Conservation (phyloP, 2,113 vertebrate genomes). For the Corythornis madagascariensis region DNA sequence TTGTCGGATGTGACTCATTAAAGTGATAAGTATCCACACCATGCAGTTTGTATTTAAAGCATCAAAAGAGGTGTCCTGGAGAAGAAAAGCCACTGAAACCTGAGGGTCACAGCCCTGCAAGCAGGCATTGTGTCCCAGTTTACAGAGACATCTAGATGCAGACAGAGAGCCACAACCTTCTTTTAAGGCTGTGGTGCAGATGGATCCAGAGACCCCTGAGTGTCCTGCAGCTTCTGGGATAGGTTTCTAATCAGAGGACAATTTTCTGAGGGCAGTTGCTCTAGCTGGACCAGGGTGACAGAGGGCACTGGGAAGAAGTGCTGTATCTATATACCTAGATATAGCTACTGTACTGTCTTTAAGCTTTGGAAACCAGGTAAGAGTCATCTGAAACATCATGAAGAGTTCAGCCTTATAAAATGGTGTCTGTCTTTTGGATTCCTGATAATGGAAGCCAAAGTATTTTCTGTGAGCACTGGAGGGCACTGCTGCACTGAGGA, state of each 20-base stretch:
- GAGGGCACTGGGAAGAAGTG: neutral
- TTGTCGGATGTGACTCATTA: neutral
- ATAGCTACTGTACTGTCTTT: neutral
- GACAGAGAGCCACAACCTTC: neutral
- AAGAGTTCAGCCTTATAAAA: conserved; percentile 34
- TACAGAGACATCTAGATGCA: neutral
- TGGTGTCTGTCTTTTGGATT: conserved; percentile 48
- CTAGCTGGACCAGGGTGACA: neutral
- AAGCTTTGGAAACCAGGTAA: neutral
- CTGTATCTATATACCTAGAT: neutral
- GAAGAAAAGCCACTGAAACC: neutral
- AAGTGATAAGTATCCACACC: neutral
- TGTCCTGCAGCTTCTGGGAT: neutral
- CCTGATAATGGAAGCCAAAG: neutral
- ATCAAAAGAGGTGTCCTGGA: neutral
- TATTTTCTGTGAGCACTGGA: conserved; percentile 54
- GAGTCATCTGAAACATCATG: neutral
- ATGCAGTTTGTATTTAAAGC: neutral
- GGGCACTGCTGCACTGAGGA: conserved; percentile 61
- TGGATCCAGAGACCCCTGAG: neutral
- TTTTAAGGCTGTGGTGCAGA: neutral
- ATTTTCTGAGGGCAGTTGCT: neutral
- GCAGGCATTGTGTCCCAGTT: neutral
- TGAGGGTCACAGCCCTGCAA: neutral
- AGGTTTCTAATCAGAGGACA: neutral